Base-by-base conservation (phyloP, 2,797 vertebrate species). In the Babyrousa celebensis region DNA sequence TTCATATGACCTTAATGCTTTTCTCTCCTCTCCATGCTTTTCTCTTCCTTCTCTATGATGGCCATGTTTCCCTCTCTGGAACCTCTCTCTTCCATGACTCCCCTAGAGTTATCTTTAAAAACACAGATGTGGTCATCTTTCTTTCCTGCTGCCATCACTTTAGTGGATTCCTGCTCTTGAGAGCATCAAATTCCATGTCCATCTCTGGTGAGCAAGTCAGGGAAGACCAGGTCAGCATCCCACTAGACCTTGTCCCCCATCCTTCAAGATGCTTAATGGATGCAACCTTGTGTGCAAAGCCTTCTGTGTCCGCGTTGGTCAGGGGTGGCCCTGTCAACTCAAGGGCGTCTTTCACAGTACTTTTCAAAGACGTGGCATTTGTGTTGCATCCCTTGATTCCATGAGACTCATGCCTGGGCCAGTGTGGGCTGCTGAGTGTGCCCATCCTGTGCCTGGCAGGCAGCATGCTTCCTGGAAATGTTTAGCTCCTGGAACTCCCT, bases 251-350 rank as follows among this genome's bases (percentile, higher is more conserved):
- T 3, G 2, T 10, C 60, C 4, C 29, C n/a, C 25, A 52, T 36
- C 20, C 5, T 36, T 86, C 15, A 62, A 9, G 36, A 62, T 23
- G 23, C 3, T 16, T 12, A 52, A n/a, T 9, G 6, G 9, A 17
- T 17, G 1, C 10, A 8, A 2, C 4, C 10, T 63, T 27, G 11
- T 17, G 23, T 20, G 1, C 1, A 18, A 18, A n/a, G 18, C 4
- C 52, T 9, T 5, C 56, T 48, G 1, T 27, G 15, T 18, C 5
- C 3, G 23, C 23, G 4, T 23, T 6, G 32, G 27, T 23, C 6
- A 11, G 0, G 5, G 17, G 20, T 56, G 25, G 14, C 21, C 17
- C 1, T 14, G 52, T 18, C 5, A 4, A 18, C 25, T 12, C 48
- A 29, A 1, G 21, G 4, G 17, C 2, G 15, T 16, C 21, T 36